phyloP scores from a whole-genome alignment of 2,888 invertebrate genomes.

The Lamellibrachia columna region DNA sequence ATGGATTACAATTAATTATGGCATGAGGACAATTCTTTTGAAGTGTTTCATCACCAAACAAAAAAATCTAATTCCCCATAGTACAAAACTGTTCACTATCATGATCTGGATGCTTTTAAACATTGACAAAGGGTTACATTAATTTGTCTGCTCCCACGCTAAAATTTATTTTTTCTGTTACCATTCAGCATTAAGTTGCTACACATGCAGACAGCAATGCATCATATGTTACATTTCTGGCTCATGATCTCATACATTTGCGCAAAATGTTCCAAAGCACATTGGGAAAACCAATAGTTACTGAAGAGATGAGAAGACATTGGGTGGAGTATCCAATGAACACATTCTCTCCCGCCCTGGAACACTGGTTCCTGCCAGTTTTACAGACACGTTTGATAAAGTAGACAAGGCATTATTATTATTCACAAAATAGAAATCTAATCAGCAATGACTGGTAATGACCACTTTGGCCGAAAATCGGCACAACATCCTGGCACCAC shows the following conservation, averaged over 20 bases:
- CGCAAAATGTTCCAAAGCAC: background rate
- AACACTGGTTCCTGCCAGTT: background rate
- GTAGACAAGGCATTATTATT: background rate
- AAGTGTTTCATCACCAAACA: background rate
- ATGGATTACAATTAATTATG: background rate
- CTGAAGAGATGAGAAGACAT: background rate
- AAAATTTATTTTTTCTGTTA: background rate
- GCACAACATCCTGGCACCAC: background rate
- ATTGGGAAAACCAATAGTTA: background rate
- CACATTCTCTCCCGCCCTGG: background rate
- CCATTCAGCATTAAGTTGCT: background rate
- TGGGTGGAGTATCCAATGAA: background rate
- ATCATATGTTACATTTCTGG: background rate
- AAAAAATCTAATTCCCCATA: background rate
- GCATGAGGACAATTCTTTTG: background rate
- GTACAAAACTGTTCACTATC: background rate
- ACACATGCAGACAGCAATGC: background rate
- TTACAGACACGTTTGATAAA: background rate
- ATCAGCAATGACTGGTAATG: background rate
- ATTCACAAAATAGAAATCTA: background rate
- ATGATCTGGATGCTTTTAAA: background rate
- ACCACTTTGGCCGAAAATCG: background rate
- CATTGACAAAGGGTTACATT: background rate
- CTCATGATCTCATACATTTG: background rate
- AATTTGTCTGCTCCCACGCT: background rate